Evolutionary conservation across 2,888 invertebrate species (phyloP), one percentile per base, ranked within the genome.

Genomic region (Nomada fabriciana): DNA sequence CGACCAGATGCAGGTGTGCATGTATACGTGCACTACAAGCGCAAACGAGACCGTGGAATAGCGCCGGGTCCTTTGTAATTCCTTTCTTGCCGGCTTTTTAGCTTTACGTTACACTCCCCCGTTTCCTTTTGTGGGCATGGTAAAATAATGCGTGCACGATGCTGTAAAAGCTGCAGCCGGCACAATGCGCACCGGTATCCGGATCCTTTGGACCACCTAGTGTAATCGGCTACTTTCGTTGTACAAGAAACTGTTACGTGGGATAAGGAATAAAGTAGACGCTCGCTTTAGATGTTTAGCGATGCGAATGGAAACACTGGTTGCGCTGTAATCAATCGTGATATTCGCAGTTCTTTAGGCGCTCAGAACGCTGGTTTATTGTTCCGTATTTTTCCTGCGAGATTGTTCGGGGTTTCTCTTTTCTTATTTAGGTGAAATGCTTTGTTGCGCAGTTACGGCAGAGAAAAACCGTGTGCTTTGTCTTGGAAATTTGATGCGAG

Each of bases 21-120:
- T 20, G 53, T 52, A 18, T 29, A 52, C 29, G 36, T 9, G 2
- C 20, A 20, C 0, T 13, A 57, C 36, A 11, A 18, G 15, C 50
- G 29, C 52, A 52, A 52, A 13, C 47, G 42, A 18, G 23, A 29
- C 23, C 25, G 60, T 25, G 53, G 25, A 63, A 59, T 23, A n/a
- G 72, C 57, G 76, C 53, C 74, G 65, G 80, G 47, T 65, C 76
- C 81, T 87, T 87, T 87, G 88, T 87, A 57, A 68, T 77, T 73
- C 36, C 73, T 60, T 80, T 52, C 67, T 72, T 65, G 13, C 55
- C 55, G 71, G 79, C 73, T 83, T 86, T 88, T 84, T 73, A 76
- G 78, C 80, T 86, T 82, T 79, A 70, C 55, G 72, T 10, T 59
- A 25, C 29, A 15, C 23, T 64, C 43, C 23, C n/a, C 47, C 43